phyloP scores from a whole-genome alignment of 2,888 invertebrate genomes.

The Drosophila flavopinicola region DNA sequence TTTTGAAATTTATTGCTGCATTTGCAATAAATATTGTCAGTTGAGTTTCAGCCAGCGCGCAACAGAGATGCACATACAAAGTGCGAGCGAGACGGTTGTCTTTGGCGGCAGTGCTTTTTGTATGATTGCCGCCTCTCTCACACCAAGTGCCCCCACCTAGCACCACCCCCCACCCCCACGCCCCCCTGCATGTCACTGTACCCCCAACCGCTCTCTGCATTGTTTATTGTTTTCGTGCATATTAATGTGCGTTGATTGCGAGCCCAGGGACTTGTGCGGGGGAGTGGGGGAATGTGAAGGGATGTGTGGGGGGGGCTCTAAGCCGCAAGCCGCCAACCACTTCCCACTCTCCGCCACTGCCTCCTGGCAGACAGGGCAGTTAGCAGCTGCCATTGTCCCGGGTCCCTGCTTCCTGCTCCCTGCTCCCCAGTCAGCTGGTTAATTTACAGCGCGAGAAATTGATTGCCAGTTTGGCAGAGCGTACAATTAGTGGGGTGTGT shows the following conservation, averaged over 20 bases:
- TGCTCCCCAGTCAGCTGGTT: constrained; percentile 57
- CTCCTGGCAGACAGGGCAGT: constrained; percentile 57
- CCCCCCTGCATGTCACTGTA: background rate
- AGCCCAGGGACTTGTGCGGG: constrained; percentile 49
- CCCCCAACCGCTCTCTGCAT: constrained; percentile 32
- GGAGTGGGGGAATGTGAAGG: background rate
- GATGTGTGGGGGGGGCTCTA: constrained; percentile 38
- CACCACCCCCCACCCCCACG: constrained; percentile 1
- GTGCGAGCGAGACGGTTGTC: constrained; percentile 27
- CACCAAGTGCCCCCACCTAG: constrained; percentile 28
- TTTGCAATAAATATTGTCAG: constrained; percentile 83
- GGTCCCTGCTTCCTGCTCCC: constrained; percentile 4
- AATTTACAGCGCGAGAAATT: constrained; percentile 81
- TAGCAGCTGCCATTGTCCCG: constrained; percentile 70
- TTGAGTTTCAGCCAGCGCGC: constrained; percentile 43
- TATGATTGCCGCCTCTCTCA: constrained; percentile 64
- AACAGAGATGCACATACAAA: constrained; percentile 13
- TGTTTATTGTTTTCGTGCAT: constrained; percentile 82
- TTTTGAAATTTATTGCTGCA: constrained; percentile 82
- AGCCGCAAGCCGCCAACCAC: constrained; percentile 31
- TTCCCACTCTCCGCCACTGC: background rate
- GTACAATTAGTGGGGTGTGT: constrained; percentile 65
- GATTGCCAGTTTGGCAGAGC: constrained; percentile 68
- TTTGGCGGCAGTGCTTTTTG: constrained; percentile 64
- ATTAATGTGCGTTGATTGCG: constrained; percentile 81